phyloP scores from a whole-genome alignment of 2,888 invertebrate genomes.

The Rambutsinella grinnellia region DNA sequence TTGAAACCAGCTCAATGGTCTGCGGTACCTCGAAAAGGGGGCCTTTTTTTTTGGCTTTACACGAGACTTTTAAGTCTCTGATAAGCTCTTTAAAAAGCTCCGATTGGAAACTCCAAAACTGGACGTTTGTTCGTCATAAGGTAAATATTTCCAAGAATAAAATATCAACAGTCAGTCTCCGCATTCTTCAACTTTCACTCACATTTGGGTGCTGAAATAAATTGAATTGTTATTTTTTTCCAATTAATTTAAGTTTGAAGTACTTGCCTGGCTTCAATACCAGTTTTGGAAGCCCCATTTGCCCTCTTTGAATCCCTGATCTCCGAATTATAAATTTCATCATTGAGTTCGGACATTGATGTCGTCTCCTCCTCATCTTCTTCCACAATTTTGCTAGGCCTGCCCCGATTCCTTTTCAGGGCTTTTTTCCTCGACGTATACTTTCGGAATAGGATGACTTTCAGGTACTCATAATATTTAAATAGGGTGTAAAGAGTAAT shows the following conservation, averaged over 20 bases:
- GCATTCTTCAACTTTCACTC: neutral
- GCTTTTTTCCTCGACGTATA: conserved; percentile 19
- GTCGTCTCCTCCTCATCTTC: conserved; percentile 18
- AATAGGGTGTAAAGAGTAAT: conserved; percentile 53
- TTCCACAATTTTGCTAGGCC: neutral
- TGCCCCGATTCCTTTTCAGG: neutral
- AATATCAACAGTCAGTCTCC: conserved; percentile 26
- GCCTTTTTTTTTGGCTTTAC: neutral
- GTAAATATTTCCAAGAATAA: neutral
- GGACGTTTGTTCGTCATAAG: no score
- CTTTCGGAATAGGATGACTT: conserved; percentile 4
- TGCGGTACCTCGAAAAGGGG: neutral
- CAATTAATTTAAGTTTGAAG: neutral
- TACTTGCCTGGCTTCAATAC: conserved; percentile 11
- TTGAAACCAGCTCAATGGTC: neutral
- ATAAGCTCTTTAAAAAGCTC: neutral
- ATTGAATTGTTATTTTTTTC: neutral
- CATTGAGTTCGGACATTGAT: conserved; percentile 14
- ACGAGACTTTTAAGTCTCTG: neutral
- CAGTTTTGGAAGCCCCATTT: conserved; percentile 33
- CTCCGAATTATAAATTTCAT: neutral
- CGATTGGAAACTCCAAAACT: neutral
- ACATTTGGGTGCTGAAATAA: conserved; percentile 15
- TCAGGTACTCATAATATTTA: conserved; percentile 37
- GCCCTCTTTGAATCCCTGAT: conserved; percentile 6